A percentile compares a stretch with the other conserved stretches of the same genome.
phyloP scores from a whole-genome alignment of 92 coral and sea anemone genomes.

The Ricordea florida region DNA sequence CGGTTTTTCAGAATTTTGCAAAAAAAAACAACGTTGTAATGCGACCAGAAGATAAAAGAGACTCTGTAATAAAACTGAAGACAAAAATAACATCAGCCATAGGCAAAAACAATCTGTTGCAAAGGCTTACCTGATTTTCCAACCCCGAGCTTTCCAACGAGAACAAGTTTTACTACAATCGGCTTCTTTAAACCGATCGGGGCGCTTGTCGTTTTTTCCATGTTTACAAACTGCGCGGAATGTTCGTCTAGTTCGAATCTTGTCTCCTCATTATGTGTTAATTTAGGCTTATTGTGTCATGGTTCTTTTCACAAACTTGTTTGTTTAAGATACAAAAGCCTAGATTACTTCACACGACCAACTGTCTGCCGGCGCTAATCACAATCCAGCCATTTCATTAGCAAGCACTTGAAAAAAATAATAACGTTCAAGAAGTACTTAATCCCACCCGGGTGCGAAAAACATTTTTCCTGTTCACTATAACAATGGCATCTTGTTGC shows the following conservation, averaged over 20 bases:
- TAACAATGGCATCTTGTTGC: too few species aligned
- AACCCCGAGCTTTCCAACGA: slow-evolving; percentile 77
- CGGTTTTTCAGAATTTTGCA: background rate
- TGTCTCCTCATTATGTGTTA: background rate
- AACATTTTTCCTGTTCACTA: too few species aligned
- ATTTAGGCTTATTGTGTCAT: slow-evolving; percentile 13
- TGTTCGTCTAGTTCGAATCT: background rate
- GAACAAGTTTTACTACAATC: slow-evolving; percentile 56
- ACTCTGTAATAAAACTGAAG: background rate
- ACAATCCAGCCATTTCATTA: background rate
- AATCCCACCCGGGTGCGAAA: too few species aligned
- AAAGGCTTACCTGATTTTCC: slow-evolving; percentile 86
- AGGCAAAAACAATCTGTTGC: too few species aligned
- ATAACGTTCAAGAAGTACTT: background rate
- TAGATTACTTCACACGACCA: background rate
- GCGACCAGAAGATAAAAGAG: background rate
- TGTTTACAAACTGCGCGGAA: background rate
- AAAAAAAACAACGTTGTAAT: background rate
- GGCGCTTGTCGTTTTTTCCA: slow-evolving; percentile 25
- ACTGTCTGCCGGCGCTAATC: background rate
- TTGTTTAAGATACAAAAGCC: slow-evolving; percentile 2
- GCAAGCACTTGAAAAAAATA: background rate
- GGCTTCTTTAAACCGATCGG: slow-evolving; percentile 47
- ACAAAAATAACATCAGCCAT: background rate
- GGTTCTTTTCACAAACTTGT: slow-evolving; percentile 5